Evolutionary conservation across 2,797 vertebrate genomes (phyloP), one percentile per base, ranked within the genome.

Genomic region (Rallus crepitans): DNA sequence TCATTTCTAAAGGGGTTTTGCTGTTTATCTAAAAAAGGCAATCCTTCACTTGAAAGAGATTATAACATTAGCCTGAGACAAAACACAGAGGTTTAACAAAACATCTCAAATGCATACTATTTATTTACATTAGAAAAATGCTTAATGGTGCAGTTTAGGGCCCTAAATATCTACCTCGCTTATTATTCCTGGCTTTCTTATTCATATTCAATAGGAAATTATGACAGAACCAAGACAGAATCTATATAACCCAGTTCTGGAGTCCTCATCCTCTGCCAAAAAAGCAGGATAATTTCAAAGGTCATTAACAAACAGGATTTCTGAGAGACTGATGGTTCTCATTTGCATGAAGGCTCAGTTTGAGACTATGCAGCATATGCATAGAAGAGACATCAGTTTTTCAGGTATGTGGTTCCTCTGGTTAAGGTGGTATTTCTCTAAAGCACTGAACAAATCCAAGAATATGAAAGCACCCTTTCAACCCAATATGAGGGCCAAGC

Each of bases 1-100:
- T 96, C 64, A 80, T 95, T 89, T 93, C 86, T 84, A 73, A 93
- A 90, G 40, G 18, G 47, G 50, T 81, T 83, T 94, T 76, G 37
- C 91, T 89, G 50, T 83, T 93, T 91, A 80, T 66, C 57, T 91
- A 48, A 85, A 87, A 45, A 87, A 89, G 86, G 83, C 77, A 87
- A 87, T 82, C 70, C 40, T 94, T 93, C 91, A 90, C 66, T 90
- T 78, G 45, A 66, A 90, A 89, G 63, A 87, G 63, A 72, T 87
- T 56, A 55, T 64, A 84, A 78, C 0, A 6, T 84, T 87, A 93
- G 63, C 35, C 48, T 82, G 33, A 92, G 59, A 79, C 56, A 90
- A 82, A 92, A 52, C 72, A 40, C 12, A 9, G 66, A 70, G 48
- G 37, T 89, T 89, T 87, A 95, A 89, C 82, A 92, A 55, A 87